Percentiles rank a stretch among this genome's conserved stretches.
These are phyloP conservation scores for Tetramorium alpestre DNA, from an alignment of 1,140 invertebrate species.

Conservation along the genomic window DNA sequence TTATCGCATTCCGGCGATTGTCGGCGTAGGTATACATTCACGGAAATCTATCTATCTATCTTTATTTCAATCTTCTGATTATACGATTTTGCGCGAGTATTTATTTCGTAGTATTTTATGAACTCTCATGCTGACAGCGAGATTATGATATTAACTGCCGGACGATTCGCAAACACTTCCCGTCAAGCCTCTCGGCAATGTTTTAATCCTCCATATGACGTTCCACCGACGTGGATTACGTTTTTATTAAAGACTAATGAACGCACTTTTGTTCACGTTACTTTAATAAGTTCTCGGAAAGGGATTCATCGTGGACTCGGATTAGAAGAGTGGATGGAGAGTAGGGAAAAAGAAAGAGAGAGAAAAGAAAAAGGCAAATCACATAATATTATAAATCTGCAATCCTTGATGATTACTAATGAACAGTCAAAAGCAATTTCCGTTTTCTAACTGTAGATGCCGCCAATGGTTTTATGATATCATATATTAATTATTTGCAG, in stretches of 20 bases:
- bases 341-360: background rate
- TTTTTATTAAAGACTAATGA: conserved; percentile 55
- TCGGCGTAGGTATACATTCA: background rate
- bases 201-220: conserved; percentile 53
- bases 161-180: conserved; percentile 40
- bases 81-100: conserved; percentile 2
- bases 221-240: conserved; percentile 43
- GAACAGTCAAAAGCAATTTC: background rate
- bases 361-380: background rate
- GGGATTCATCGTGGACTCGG: conserved; percentile 17
- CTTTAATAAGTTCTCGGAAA: conserved; percentile 48
- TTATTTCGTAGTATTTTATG: background rate
- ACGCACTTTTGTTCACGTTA: conserved; percentile 46
- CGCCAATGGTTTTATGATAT: background rate
- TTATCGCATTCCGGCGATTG: conserved; percentile 19
- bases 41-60: background rate
- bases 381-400: conserved; percentile 17
- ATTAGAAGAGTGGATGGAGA: conserved; percentile 17
- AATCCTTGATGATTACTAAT: background rate
- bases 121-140: background rate
- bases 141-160: conserved; percentile 35
- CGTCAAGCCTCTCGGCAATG: conserved; percentile 31
- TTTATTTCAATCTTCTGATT: background rate
- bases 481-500: background rate
- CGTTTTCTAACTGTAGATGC: background rate